Percentiles rank a stretch among this genome's conserved stretches.
Evolutionary conservation across 2,888 invertebrate species (phyloP).

Genomic region (Parthenolecanium corni): DNA sequence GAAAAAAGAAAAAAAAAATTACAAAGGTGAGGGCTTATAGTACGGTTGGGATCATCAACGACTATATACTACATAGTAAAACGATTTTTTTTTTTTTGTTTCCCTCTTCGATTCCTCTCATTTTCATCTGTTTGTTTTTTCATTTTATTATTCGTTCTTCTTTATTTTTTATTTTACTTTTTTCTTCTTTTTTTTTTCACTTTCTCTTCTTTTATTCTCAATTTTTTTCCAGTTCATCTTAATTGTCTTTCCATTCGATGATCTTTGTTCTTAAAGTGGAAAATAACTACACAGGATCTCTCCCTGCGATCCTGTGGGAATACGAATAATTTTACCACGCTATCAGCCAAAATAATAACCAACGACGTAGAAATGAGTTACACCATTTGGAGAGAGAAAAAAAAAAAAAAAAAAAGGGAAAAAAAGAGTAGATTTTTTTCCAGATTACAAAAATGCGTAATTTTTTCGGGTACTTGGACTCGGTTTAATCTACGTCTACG

Average conservation of each 20-base stretch:
- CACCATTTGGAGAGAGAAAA: not conserved
- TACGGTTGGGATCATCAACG: constrained; percentile 21
- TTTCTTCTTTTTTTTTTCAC: not conserved
- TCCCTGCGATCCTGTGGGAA: constrained; percentile 12
- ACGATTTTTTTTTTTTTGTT: constrained; percentile 15
- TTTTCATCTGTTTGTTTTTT: constrained; percentile 20
- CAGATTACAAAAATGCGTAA: no score
- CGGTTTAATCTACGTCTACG: no score
- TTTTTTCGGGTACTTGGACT: no score
- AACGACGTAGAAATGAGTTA: not conserved
- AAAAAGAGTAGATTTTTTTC: not conserved
- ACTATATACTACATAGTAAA: constrained; percentile 1
- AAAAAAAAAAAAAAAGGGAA: not conserved
- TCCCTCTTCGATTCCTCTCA: not conserved
- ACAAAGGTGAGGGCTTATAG: constrained; percentile 16
- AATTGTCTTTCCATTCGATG: constrained; percentile 28
- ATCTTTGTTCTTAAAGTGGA: constrained; percentile 26
- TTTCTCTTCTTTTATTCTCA: not conserved
- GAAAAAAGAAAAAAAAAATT: not conserved
- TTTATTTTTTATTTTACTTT: constrained; percentile 5
- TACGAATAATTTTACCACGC: constrained; percentile 18
- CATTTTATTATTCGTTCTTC: constrained; percentile 10
- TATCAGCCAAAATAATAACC: constrained; percentile 15
- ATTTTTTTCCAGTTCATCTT: not conserved
- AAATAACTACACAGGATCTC: constrained; percentile 16